These are phyloP conservation scores for Barnardius zonarius DNA, from an alignment of 2,113 vertebrate species.

Conservation along the genomic window DNA sequence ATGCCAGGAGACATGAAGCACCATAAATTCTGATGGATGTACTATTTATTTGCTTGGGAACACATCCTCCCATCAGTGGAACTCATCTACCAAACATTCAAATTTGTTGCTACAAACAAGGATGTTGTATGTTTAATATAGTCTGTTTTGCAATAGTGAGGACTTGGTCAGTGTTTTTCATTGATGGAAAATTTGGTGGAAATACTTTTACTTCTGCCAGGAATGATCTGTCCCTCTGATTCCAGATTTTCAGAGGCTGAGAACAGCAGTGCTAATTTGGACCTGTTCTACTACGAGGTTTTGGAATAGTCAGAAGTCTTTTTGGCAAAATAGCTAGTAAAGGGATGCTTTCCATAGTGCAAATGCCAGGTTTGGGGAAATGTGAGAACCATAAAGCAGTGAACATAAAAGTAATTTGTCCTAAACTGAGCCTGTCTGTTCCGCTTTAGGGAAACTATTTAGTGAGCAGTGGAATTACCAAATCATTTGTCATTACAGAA, in stretches of 20 bases:
- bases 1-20: not conserved
- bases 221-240: constrained; percentile 37
- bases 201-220: not conserved
- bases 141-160: not conserved
- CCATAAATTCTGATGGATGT: not conserved
- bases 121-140: not conserved
- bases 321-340: not conserved
- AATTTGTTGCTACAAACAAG: not conserved
- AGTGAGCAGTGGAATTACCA: not conserved
- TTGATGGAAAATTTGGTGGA: not conserved
- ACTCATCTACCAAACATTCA: not conserved
- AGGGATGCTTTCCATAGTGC: not conserved
- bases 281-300: not conserved
- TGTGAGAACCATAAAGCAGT: not conserved
- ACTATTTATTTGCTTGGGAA: not conserved
- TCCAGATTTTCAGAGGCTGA: not conserved
- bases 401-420: not conserved
- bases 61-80: not conserved
- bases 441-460: not conserved
- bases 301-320: not conserved
- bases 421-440: not conserved
- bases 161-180: not conserved
- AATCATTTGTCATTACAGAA: not conserved
- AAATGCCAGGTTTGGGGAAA: not conserved
- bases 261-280: not conserved